Evolutionary conservation across 2,113 vertebrate genomes (phyloP).

Genomic region (Tinamus guttatus): DNA sequence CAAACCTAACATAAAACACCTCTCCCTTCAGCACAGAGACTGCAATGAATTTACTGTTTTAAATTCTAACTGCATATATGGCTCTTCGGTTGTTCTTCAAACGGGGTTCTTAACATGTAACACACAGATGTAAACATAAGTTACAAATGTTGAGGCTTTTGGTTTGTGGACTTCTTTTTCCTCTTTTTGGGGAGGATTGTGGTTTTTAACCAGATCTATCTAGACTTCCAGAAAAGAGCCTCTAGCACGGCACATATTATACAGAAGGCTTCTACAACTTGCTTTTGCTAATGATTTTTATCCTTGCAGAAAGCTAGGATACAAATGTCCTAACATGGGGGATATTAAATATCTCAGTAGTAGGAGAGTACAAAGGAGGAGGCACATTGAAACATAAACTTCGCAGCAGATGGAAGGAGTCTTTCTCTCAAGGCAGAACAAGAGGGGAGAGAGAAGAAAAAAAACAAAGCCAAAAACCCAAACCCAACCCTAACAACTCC

Average conservation of each 20-base stretch:
- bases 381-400: not conserved
- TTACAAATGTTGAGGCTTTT: not conserved
- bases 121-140: not conserved
- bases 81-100: not conserved
- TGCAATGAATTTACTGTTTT: not conserved
- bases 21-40: not conserved
- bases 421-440: not conserved
- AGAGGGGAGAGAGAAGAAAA: not conserved
- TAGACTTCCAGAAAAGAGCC: not conserved
- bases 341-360: not conserved
- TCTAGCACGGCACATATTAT: not conserved
- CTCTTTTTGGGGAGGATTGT: not conserved
- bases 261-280: not conserved
- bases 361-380: not conserved
- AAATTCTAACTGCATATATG: not conserved
- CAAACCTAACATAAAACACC: not conserved
- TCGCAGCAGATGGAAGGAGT: not conserved
- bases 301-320: not conserved
- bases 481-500: not conserved
- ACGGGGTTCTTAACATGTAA: not conserved
- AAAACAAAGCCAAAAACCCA: too few relatives aligned
- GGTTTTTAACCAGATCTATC: not conserved
- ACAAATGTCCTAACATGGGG: not conserved
- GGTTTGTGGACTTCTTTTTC: not conserved
- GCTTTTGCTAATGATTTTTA: rapidly evolving